These are phyloP conservation scores for Pangasius larnaudii DNA, from an alignment of 2,797 vertebrate genomes.

Conservation along the genomic window DNA sequence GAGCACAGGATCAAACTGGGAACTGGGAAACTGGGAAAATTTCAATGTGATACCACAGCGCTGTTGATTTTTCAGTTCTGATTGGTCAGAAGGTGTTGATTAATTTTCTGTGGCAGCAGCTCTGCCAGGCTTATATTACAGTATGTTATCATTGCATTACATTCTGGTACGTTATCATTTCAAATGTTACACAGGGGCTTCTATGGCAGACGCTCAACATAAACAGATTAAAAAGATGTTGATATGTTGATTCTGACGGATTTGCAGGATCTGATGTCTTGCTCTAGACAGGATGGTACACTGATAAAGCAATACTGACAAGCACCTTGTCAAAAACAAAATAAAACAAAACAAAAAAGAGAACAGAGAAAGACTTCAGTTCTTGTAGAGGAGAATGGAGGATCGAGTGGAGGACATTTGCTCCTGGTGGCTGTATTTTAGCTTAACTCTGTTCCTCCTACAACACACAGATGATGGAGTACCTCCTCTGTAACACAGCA, in stretches of 20 bases:
- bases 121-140: not conserved
- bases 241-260: not conserved
- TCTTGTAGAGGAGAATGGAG: not conserved
- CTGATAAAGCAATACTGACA: constrained; percentile 89
- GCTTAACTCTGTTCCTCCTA: constrained; percentile 48
- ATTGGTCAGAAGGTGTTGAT: not conserved
- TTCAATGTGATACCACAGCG: not conserved
- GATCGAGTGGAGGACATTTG: not conserved
- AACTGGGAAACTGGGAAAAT: not conserved
- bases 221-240: not conserved
- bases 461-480: not conserved
- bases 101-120: not conserved
- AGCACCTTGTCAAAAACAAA: constrained; percentile 85
- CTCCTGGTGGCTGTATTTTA: not conserved
- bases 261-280: constrained; percentile 84
- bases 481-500: constrained; percentile 39
- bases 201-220: not conserved
- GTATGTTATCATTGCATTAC: too few relatives aligned
- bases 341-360: constrained; percentile 35
- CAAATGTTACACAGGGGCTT: not conserved
- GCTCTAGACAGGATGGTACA: constrained; percentile 49
- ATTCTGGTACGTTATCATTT: not conserved
- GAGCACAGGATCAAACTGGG: not conserved
- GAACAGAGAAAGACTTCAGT: not conserved
- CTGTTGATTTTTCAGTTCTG: not conserved